Percentiles rank a stretch among this genome's conserved stretches.
Evolutionary conservation across 2,888 invertebrate genomes (phyloP).

Genomic region (Thymelicus lineola): DNA sequence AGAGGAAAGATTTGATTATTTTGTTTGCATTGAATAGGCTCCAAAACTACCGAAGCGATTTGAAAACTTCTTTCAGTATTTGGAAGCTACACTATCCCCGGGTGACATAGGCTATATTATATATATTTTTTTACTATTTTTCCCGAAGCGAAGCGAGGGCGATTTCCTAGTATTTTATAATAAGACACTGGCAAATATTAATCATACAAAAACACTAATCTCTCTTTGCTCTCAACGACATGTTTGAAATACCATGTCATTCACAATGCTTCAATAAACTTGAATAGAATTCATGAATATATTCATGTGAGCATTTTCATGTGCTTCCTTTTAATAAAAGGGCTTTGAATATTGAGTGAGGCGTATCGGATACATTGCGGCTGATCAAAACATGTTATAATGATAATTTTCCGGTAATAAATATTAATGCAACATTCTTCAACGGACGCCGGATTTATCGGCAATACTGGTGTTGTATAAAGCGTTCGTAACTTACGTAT

Average conservation of each 20-base stretch:
- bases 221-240: slow-evolving; percentile 1
- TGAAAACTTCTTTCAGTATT: too few species aligned
- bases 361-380: slow-evolving; percentile 64
- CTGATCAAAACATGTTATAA: slow-evolving; percentile 75
- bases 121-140: too few species aligned
- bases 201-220: not conserved
- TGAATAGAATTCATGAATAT: slow-evolving; percentile 15
- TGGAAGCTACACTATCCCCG: too few species aligned
- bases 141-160: too few species aligned
- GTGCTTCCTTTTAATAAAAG: slow-evolving; percentile 43
- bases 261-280: slow-evolving; percentile 15
- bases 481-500: not conserved
- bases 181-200: not conserved
- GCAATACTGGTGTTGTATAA: not conserved
- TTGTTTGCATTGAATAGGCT: too few species aligned
- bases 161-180: too few species aligned
- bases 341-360: slow-evolving; percentile 56
- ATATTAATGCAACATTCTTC: slow-evolving; percentile 77
- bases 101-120: too few species aligned
- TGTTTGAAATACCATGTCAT: not conserved
- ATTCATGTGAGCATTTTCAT: slow-evolving; percentile 22
- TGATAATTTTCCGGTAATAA: slow-evolving; percentile 79
- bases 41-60: too few species aligned
- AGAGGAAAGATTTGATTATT: too few species aligned
- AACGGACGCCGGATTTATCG: slow-evolving; percentile 48